A percentile compares a stretch with the other conserved stretches of the same genome.
These are phyloP conservation scores for Leptodirus hochenwartii DNA, from an alignment of 2,888 invertebrate species.

Conservation along the genomic window DNA sequence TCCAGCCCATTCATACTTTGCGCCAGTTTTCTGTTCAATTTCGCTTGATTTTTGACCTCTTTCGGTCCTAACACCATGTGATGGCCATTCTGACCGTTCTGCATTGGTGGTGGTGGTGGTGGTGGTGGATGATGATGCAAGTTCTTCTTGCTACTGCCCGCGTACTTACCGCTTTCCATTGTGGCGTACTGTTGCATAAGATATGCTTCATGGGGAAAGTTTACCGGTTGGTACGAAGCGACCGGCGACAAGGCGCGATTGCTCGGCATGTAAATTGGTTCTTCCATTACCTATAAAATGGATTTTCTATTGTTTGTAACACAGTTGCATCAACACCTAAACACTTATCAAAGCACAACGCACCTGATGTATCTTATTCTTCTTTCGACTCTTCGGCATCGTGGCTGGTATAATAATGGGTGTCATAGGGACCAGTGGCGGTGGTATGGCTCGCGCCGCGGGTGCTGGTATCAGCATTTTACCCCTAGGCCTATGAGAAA, in stretches of 20 bases:
- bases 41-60: slow-evolving; percentile 24
- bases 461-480: slow-evolving; percentile 38
- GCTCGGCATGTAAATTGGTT: slow-evolving; percentile 40
- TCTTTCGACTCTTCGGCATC: slow-evolving; percentile 35
- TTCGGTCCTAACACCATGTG: slow-evolving; percentile 10
- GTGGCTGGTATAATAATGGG: slow-evolving; percentile 28
- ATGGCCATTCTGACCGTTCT: too few species aligned
- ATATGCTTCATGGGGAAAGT: slow-evolving; percentile 38
- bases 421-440: slow-evolving; percentile 24
- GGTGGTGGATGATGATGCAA: too few species aligned
- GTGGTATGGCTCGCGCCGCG: slow-evolving; percentile 25
- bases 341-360: too few species aligned
- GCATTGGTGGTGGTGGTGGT: too few species aligned
- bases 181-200: slow-evolving; percentile 38
- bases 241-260: slow-evolving; percentile 36
- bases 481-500: slow-evolving; percentile 34
- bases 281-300: slow-evolving; percentile 35
- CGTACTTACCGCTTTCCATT: slow-evolving; percentile 26
- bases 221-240: slow-evolving; percentile 34
- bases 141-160: too few species aligned
- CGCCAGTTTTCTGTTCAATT: slow-evolving; percentile 40
- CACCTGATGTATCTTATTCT: slow-evolving; percentile 30
- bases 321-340: too few species aligned
- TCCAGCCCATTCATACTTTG: slow-evolving; percentile 50
- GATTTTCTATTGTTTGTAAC: too few species aligned